phyloP scores from a whole-genome alignment of 2,888 invertebrate species.

The Nemoura dubitans region DNA sequence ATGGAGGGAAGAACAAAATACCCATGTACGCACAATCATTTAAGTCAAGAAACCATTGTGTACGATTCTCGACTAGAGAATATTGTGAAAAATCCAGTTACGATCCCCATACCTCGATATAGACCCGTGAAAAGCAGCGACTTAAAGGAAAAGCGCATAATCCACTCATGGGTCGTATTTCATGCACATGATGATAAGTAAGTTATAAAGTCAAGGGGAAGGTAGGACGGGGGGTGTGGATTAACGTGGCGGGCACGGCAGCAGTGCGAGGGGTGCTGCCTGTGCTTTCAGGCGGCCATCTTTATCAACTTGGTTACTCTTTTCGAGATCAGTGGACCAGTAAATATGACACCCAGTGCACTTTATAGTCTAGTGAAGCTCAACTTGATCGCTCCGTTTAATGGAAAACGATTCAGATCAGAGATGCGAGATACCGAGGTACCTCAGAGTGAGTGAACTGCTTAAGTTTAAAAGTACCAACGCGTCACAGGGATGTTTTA shows the following conservation, averaged over 20 bases:
- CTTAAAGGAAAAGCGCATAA: conserved; percentile 7
- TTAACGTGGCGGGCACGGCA: background rate
- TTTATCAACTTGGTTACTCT: conserved; percentile 46
- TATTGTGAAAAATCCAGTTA: background rate
- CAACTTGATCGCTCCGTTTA: conserved; percentile 8
- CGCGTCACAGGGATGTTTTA: background rate
- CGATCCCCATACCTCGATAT: background rate
- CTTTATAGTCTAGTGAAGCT: background rate
- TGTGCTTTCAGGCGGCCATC: conserved; percentile 26
- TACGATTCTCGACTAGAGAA: no score
- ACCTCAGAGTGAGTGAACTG: background rate
- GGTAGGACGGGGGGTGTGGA: background rate
- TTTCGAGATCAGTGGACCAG: conserved; percentile 46
- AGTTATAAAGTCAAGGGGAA: conserved; percentile 25
- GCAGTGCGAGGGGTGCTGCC: background rate
- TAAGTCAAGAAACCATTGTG: no score
- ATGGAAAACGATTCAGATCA: background rate
- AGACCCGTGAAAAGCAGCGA: background rate
- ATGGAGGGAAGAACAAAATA: no score
- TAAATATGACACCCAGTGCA: conserved; percentile 41
- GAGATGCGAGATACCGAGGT: background rate
- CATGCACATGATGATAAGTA: conserved; percentile 31
- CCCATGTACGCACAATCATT: no score
- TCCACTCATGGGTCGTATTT: background rate
- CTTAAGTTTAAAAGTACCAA: background rate